Conservation (phyloP, 2,797 vertebrate species). For the Vultur gryphus region DNA sequence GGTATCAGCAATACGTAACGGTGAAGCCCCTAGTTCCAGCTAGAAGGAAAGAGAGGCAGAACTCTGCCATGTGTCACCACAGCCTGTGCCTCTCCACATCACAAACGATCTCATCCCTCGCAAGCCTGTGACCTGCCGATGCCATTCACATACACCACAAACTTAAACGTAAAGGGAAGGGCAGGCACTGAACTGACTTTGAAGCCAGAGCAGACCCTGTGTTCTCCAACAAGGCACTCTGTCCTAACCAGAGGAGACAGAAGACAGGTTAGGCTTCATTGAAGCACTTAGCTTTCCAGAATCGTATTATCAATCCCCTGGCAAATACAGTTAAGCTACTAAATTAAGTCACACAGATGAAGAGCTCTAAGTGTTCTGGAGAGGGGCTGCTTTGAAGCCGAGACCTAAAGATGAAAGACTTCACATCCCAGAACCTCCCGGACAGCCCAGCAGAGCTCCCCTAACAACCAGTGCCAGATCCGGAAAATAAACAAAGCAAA, state of each 20-base stretch:
- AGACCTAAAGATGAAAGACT: neutral
- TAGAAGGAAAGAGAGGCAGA: neutral
- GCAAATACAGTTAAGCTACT: neutral
- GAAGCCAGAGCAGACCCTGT: neutral
- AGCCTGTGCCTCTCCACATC: neutral
- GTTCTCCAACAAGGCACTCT: neutral
- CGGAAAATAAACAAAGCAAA: neutral
- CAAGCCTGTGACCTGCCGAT: neutral
- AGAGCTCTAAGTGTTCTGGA: neutral
- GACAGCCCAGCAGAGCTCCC: neutral
- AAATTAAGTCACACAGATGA: neutral
- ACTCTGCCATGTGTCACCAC: neutral
- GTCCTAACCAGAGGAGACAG: neutral
- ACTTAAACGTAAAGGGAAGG: neutral
- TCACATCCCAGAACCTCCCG: neutral
- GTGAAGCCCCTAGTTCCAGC: neutral
- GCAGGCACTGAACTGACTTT: neutral
- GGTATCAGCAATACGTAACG: fast-evolving
- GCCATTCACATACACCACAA: neutral
- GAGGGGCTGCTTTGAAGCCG: neutral
- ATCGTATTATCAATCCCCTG: neutral
- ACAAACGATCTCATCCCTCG: fast-evolving
- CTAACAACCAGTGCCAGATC: neutral
- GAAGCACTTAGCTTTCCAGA: neutral
- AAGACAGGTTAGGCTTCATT: neutral